Evolutionary conservation across 2,888 invertebrate species (phyloP).

Genomic region (Parelbella ahira): DNA sequence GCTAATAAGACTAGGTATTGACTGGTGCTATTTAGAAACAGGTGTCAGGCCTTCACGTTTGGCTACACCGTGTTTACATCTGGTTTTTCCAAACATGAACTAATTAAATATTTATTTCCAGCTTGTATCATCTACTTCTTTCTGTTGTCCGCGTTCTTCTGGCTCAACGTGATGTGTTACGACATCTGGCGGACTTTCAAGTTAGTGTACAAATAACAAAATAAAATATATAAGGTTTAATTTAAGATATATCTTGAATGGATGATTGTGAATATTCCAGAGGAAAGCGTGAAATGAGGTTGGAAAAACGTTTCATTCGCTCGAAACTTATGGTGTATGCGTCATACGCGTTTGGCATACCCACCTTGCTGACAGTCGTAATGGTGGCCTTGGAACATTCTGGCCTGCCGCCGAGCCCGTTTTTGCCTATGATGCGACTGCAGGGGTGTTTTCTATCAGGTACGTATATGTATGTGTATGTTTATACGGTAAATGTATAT

Average conservation of each 20-base stretch:
- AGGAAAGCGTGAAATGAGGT: conserved; percentile 57
- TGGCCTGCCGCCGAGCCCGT: conserved; percentile 42
- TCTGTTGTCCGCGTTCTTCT: conserved; percentile 84
- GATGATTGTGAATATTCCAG: too few species aligned
- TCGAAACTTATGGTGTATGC: conserved; percentile 56
- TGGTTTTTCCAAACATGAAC: too few species aligned
- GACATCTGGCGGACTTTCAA: conserved; percentile 90
- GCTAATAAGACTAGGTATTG: too few species aligned
- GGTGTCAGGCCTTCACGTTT: too few species aligned
- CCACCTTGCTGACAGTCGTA: conserved; percentile 50
- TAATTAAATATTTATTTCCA: too few species aligned
- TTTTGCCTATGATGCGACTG: conserved; percentile 48
- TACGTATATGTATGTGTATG: too few species aligned
- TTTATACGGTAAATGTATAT: too few species aligned
- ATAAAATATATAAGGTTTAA: too few species aligned
- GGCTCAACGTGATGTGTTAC: conserved; percentile 88
- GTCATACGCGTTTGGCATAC: conserved; percentile 61
- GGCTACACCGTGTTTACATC: too few species aligned
- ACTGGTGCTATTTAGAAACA: too few species aligned
- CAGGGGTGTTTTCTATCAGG: conserved; percentile 64
- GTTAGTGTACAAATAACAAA: too few species aligned
- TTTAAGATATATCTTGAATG: too few species aligned
- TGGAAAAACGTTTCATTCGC: conserved; percentile 43
- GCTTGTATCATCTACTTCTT: conserved; percentile 83
- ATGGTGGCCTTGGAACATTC: conserved; percentile 57